A percentile compares a stretch with the other conserved stretches of the same genome.
These are phyloP conservation scores for Pedicia rivosa DNA, from an alignment of 2,888 invertebrate genomes.

Conservation along the genomic window DNA sequence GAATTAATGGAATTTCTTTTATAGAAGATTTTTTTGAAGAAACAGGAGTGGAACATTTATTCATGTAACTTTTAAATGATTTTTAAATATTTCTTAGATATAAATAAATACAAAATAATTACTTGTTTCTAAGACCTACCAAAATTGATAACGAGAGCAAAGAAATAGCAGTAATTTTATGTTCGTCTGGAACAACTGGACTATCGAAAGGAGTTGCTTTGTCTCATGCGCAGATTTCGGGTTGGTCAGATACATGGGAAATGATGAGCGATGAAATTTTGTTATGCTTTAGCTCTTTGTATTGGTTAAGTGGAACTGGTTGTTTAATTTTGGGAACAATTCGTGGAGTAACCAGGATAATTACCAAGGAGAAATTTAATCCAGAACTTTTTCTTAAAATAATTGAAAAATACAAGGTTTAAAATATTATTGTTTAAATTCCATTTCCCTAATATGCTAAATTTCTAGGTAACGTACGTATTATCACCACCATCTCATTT, in stretches of 20 bases:
- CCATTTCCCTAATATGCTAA: too few species aligned
- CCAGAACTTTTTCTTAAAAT: constrained; percentile 1
- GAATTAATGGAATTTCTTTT: neutral
- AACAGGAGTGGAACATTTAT: constrained; percentile 3
- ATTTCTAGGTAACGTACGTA: neutral
- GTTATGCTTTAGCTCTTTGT: neutral
- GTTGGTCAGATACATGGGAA: neutral
- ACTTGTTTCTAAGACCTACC: neutral
- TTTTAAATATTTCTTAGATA: neutral
- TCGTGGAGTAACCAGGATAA: too few species aligned
- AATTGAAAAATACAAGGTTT: constrained; percentile 3
- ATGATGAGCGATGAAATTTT: neutral
- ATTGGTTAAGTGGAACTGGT: neutral
- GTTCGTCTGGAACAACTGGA: constrained; percentile 6
- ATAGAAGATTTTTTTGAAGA: constrained; percentile 3
- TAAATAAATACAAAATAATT: neutral
- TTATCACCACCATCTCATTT: constrained; percentile 6
- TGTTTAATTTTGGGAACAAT: neutral
- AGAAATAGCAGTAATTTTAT: constrained; percentile 1
- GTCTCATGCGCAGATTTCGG: neutral
- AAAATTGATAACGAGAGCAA: constrained; percentile 1
- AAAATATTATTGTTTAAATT: too few species aligned
- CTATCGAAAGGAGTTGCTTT: constrained; percentile 4
- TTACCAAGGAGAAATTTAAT: constrained; percentile 3
- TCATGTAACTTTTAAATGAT: constrained; percentile 3